Base-by-base conservation (phyloP, 1,140 invertebrate species). In the Hirudo medicinalis region DNA sequence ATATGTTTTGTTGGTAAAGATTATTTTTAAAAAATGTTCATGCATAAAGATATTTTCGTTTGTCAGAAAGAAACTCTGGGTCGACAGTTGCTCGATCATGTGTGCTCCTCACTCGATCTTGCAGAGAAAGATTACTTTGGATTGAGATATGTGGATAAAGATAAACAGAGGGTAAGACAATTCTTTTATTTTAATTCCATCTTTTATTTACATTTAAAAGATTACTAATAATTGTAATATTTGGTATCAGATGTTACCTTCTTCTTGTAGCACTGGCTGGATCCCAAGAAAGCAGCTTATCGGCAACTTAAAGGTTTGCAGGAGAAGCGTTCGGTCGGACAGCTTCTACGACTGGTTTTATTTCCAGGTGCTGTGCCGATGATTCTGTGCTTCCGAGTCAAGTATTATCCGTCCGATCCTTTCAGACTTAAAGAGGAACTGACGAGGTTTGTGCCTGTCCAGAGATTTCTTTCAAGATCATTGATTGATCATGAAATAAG, bases 51-150 rank as follows among this genome's bases (percentile, higher is more conserved):
- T 89, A 54, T 15, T 5, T 49, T 49, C 1, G 15, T 49, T 49
- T 49, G 4, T 67, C 84, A 97, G 94, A 88, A 89, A 76, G 89
- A 92, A 80, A 89, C 94, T 78, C 92, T 92, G 82, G 94, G 94
- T 72, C 91, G 91, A 81, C 91, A 89, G 82, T 86, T 98, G 71
- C 83, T 97, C 78, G 93, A 97, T 79, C 89, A 91, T 85, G 89
- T 96, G 70, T 97, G 92, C 82, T 88, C 90, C 76, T 90, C 93
- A 79, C 85, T 97, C 72, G 92, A 95, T 83, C 87, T 97, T 75
- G 87, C 91, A 73, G 94, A 97, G 83, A 94, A 91, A 77, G 94
- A 97, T 84, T 97, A 97, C 83, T 97, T 97, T 84, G 94, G 94
- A 11, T 86, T 98, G 32, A 86, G 94, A 73, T 97, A 91, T 88